Evolutionary conservation across 2,113 vertebrate species (phyloP), one percentile per base, ranked within the genome.

Genomic region (Chloropsis cyanopogon): DNA sequence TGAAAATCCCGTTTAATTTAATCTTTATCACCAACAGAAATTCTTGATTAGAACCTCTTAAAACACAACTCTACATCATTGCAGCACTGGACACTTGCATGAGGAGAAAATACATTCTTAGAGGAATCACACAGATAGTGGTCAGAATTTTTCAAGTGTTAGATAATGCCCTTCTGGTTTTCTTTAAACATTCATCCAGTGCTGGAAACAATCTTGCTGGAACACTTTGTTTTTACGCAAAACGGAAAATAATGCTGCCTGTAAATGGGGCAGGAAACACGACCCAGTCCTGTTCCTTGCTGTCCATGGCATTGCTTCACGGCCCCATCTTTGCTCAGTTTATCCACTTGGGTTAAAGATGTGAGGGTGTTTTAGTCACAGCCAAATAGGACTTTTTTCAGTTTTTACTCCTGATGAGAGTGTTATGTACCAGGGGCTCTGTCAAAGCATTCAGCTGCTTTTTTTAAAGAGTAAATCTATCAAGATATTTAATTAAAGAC

Each of bases 271-370:
- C 19, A 31, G 53, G 86, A 65, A 37, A 7, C 13, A 20, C 24
- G 4, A 1, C 35, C 53, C 10, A 19, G 44, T 11, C 0, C 0
- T 22, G 52, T 33, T 53, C 64, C 24, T 46, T 65, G 50, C n/a
- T 35, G 61, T 29, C 17, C 0, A 0, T 10, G 46, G 61, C 47
- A 7, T 4, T 66, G 52, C 56, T 63, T 70, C 33, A 41, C 41
- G 11, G 47, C 56, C 7, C 0, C 0, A 1, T n/a, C 47, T 26
- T 59, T 31, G 56, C 88, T 70, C 82, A 59, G 13, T n/a, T 50
- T 14, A 10, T 28, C 22, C 39, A 1, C 16, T 39, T 35, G 33
- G 18, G 37, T 54, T 75, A 24, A 59, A 71, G 33, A 24, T 12
- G 10, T 39, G 26, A 50, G 2, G 6, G 33, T 4, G 1, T 47